Conservation (phyloP, 2,797 vertebrate species). For the Pseudochirops cupreus region DNA sequence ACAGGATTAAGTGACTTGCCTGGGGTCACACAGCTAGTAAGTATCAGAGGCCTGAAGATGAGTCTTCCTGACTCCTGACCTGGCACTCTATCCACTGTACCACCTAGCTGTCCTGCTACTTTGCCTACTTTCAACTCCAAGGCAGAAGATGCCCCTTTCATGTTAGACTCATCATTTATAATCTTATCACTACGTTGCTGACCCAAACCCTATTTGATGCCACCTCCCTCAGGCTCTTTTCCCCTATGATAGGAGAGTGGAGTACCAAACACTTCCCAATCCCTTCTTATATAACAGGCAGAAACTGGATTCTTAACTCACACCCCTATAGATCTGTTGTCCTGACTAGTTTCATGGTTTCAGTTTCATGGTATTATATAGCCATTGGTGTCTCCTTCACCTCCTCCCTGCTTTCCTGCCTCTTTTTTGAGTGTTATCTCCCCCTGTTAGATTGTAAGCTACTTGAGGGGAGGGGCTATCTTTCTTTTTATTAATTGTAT, state of each 20-base stretch:
- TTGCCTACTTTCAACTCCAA: neutral
- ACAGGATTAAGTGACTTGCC: neutral
- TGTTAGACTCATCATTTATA: neutral
- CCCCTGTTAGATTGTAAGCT: neutral
- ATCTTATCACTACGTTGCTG: neutral
- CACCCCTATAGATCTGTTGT: neutral
- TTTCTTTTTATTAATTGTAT: neutral
- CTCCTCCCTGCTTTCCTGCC: neutral
- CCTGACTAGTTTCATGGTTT: neutral
- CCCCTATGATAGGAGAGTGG: neutral
- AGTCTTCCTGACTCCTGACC: neutral
- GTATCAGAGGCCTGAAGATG: neutral
- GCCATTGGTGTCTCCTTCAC: neutral
- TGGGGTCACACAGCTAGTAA: neutral
- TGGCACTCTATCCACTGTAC: neutral
- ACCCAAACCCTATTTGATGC: neutral
- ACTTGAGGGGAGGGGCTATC: neutral
- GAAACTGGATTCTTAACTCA: neutral
- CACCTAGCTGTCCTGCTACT: neutral
- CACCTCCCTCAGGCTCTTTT: neutral
- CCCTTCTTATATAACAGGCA: neutral
- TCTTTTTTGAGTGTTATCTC: neutral
- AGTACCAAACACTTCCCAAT: neutral
- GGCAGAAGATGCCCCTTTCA: neutral
- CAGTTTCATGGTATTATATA: neutral